A percentile compares a stretch with the other conserved stretches of the same genome.
phyloP scores from a whole-genome alignment of 2,113 vertebrate species.

The Orientallactaga bullata region DNA sequence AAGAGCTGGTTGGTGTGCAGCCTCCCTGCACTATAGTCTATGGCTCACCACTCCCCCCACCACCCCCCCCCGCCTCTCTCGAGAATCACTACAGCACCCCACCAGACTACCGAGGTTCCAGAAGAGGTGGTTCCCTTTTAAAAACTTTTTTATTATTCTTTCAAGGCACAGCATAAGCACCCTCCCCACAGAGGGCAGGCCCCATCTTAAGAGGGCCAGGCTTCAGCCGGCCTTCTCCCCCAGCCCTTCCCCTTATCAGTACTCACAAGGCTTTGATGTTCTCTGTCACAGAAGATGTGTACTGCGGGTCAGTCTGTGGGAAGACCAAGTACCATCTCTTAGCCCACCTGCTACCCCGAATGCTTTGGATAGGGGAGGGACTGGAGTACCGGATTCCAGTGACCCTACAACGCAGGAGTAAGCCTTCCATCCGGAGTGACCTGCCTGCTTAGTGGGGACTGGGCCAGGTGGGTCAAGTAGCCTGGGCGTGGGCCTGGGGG shows the following conservation, averaged over 20 bases:
- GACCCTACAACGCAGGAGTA: background rate
- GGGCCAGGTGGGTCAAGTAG: background rate
- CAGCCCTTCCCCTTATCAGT: slow-evolving; percentile 21
- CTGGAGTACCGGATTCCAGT: background rate
- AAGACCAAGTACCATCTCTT: slow-evolving; percentile 76
- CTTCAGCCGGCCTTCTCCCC: slow-evolving; percentile 46
- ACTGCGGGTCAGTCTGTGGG: slow-evolving; percentile 90
- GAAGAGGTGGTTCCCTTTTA: background rate
- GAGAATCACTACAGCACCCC: background rate
- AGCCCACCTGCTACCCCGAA: slow-evolving; percentile 1
- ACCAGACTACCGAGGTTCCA: background rate
- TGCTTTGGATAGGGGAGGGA: background rate
- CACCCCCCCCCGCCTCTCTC: background rate
- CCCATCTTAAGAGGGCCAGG: background rate
- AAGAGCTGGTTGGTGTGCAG: background rate
- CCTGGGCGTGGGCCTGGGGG: background rate
- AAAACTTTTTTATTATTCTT: background rate
- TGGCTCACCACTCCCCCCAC: background rate
- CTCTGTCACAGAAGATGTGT: slow-evolving; percentile 89
- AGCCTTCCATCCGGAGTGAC: background rate
- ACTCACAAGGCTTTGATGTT: slow-evolving; percentile 92
- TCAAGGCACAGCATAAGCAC: background rate
- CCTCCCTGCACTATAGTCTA: background rate
- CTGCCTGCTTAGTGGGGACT: background rate
- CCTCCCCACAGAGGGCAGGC: background rate